These are phyloP conservation scores for Lanius ludovicianus DNA, from an alignment of 2,113 vertebrate genomes.

Conservation along the genomic window DNA sequence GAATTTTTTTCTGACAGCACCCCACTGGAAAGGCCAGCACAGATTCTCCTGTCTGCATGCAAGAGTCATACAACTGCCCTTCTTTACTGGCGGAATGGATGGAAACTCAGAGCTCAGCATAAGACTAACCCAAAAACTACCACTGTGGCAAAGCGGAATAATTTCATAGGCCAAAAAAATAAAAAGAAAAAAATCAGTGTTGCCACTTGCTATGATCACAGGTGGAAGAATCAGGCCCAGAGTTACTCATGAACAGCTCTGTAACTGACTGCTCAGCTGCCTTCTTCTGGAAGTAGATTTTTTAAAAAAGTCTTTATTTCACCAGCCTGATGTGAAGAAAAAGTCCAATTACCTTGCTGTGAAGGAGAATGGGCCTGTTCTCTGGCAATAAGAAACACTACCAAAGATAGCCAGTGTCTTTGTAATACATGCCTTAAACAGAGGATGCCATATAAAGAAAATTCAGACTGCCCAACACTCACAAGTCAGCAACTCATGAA, in stretches of 20 bases:
- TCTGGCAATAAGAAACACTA: neutral
- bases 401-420: neutral
- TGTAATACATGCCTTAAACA: neutral
- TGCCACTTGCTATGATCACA: neutral
- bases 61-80: fast-evolving
- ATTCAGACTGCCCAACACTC: neutral
- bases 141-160: neutral
- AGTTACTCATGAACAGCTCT: neutral
- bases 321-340: neutral
- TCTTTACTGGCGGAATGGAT: neutral
- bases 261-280: neutral
- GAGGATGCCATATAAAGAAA: neutral
- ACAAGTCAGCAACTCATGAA: neutral
- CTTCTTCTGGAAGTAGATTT: neutral
- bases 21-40: neutral
- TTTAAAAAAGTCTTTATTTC: neutral
- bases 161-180: neutral
- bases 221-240: neutral
- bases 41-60: neutral
- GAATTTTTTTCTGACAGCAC: neutral
- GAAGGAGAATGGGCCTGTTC: neutral
- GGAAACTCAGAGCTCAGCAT: neutral
- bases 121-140: neutral
- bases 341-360: neutral
- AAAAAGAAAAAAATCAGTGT: neutral